Conservation (phyloP, 1,140 invertebrate genomes). For the Eciton burchellii region DNA sequence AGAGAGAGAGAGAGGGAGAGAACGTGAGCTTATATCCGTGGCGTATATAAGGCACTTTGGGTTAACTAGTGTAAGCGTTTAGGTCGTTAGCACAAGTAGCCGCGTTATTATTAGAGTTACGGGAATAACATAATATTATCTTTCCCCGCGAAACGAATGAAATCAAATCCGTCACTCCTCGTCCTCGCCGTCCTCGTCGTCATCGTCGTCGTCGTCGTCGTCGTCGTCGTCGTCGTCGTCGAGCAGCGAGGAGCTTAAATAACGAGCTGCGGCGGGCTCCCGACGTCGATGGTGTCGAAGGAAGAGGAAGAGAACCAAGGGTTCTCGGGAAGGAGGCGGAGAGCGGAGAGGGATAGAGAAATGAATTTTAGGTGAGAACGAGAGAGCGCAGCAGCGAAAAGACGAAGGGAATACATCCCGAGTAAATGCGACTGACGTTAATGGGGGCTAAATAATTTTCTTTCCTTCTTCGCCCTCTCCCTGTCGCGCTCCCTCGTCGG, state of each 20-base stretch:
- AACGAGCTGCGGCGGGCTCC: slow-evolving; percentile 74
- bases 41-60: slow-evolving; percentile 53
- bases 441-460: slow-evolving; percentile 84
- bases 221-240: slow-evolving; percentile 13
- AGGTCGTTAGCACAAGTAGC: slow-evolving; percentile 68
- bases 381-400: slow-evolving; percentile 35
- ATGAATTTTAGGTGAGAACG: slow-evolving; percentile 41
- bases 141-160: slow-evolving; percentile 75
- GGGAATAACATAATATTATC: slow-evolving; percentile 74
- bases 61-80: slow-evolving; percentile 67
- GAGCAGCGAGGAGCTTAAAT: slow-evolving; percentile 72
- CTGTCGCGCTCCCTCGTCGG: slow-evolving; percentile 60
- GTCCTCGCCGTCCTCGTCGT: too few relatives aligned
- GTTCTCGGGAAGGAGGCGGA: slow-evolving; percentile 19
- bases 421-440: slow-evolving; percentile 83
- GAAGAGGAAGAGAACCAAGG: slow-evolving; percentile 14
- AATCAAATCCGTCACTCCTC: slow-evolving; percentile 75
- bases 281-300: slow-evolving; percentile 46
- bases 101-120: slow-evolving; percentile 76
- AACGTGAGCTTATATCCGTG: slow-evolving; percentile 1
- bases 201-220: slow-evolving; percentile 12
- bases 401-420: slow-evolving; percentile 59
- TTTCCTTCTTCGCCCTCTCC: slow-evolving; percentile 68
- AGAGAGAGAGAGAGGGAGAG: too few relatives aligned
- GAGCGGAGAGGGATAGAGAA: slow-evolving; percentile 26